Evolutionary conservation across 2,113 vertebrate species (phyloP).

Genomic region (Halcyon senegalensis): DNA sequence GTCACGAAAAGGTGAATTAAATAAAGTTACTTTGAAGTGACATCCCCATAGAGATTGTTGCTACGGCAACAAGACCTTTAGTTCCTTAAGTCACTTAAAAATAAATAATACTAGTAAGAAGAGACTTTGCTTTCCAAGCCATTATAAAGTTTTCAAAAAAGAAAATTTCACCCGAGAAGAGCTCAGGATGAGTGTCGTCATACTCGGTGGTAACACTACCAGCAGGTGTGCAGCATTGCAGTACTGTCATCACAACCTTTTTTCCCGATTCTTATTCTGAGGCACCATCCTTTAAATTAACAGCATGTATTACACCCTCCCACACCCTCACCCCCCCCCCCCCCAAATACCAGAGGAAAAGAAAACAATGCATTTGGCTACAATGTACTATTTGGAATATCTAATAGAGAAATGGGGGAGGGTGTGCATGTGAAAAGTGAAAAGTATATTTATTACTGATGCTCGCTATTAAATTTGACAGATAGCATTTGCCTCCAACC

Average conservation of each 20-base stretch:
- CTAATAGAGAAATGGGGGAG: neutral
- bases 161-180: neutral
- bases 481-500: slow-evolving; percentile 66
- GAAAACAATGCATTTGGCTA: neutral
- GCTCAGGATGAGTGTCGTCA: fast-evolving
- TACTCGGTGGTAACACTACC: neutral
- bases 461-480: slow-evolving; percentile 55
- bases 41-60: slow-evolving; percentile 21
- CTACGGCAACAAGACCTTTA: slow-evolving; percentile 36
- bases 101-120: neutral
- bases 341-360: neutral
- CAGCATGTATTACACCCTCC: neutral
- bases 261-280: neutral
- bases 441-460: slow-evolving; percentile 44
- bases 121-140: neutral
- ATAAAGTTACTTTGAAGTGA: slow-evolving; percentile 15
- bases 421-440: neutral
- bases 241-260: neutral
- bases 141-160: neutral
- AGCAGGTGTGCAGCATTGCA: neutral
- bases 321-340: no score
- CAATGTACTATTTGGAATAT: neutral
- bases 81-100: neutral
- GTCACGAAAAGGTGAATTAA: neutral
- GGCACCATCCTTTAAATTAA: neutral